Conservation (phyloP, 1,140 invertebrate species). For the Leptestheria dahalacensis region DNA sequence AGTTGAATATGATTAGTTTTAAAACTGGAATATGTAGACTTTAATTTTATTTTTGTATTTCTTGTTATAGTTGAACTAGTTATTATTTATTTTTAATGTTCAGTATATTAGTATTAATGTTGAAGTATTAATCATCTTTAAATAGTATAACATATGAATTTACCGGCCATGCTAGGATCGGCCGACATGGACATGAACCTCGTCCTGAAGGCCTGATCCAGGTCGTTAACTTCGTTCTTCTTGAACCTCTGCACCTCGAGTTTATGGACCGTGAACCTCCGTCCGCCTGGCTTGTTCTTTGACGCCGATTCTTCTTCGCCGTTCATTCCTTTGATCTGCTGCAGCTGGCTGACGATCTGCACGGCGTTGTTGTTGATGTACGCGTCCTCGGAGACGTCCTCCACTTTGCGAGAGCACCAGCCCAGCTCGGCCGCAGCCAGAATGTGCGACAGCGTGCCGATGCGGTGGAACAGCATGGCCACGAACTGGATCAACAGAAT, state of each 20-base stretch:
- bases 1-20: too few relatives aligned
- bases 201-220: conserved; percentile 33
- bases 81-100: too few relatives aligned
- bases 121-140: not conserved
- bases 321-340: conserved; percentile 27
- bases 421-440: conserved; percentile 53
- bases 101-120: too few relatives aligned
- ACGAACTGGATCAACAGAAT: conserved; percentile 61
- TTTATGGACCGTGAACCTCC: conserved; percentile 28
- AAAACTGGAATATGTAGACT: too few relatives aligned
- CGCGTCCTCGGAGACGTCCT: conserved; percentile 34
- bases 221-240: conserved; percentile 28
- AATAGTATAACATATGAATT: conserved; percentile 3
- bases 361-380: conserved; percentile 39
- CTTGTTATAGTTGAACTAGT: too few relatives aligned
- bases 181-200: conserved; percentile 28
- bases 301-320: conserved; percentile 32
- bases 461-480: conserved; percentile 70
- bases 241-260: conserved; percentile 24
- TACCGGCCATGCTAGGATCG: conserved; percentile 20
- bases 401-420: conserved; percentile 30
- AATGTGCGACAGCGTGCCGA: conserved; percentile 67
- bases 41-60: too few relatives aligned
- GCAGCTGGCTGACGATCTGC: conserved; percentile 42
- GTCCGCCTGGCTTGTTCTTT: not conserved